Conservation (phyloP, 2,113 vertebrate species). For the Hypomesus transpacificus region DNA sequence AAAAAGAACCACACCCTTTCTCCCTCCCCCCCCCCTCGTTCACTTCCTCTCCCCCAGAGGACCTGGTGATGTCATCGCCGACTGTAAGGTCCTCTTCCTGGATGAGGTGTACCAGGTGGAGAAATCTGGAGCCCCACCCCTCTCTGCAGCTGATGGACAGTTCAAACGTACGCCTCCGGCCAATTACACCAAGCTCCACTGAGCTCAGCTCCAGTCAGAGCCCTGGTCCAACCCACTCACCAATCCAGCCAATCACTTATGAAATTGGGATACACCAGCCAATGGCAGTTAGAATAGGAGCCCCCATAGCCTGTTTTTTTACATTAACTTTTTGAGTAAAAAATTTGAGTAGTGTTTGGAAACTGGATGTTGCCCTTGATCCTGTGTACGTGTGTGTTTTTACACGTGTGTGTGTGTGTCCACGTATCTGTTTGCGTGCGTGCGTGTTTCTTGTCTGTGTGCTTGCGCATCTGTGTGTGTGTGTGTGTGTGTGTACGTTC, state of each 20-base stretch:
- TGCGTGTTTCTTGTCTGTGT: background rate
- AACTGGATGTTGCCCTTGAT: background rate
- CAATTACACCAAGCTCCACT: background rate
- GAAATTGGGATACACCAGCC: background rate
- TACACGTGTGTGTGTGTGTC: background rate
- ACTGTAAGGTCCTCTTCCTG: conserved; percentile 89
- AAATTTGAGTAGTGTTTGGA: background rate
- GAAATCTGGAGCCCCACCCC: conserved; percentile 84
- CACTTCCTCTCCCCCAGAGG: conserved; percentile 69
- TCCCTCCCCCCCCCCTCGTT: conserved; percentile 1
- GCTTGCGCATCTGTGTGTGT: background rate
- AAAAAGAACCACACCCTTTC: background rate
- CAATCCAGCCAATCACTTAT: background rate
- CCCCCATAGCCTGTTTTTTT: background rate
- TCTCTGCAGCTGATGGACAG: conserved; percentile 88
- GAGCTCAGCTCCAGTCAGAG: background rate
- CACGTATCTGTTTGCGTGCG: background rate
- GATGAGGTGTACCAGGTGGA: conserved; percentile 97
- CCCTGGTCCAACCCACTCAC: too few species aligned
- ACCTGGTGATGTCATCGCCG: conserved; percentile 85
- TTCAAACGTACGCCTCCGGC: conserved; percentile 82
- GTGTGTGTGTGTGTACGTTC: conserved; percentile 21
- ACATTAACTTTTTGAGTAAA: too few species aligned
- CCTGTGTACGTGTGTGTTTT: background rate
- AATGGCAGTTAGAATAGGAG: background rate